phyloP scores from a whole-genome alignment of 2,888 invertebrate genomes.

The Serripes groenlandicus region DNA sequence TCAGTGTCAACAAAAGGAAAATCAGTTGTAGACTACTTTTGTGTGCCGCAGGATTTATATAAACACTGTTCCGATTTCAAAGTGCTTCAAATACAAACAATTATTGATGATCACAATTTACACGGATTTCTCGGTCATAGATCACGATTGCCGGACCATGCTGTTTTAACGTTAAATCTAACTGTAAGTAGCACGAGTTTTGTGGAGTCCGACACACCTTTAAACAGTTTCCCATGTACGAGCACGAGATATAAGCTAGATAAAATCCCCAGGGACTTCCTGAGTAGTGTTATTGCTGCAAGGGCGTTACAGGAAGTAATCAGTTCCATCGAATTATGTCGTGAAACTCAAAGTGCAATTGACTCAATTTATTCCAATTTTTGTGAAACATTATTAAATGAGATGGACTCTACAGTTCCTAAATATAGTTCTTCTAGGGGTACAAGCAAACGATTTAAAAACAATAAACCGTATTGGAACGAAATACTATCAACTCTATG shows the following conservation, averaged over 20 bases:
- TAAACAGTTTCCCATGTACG: neutral
- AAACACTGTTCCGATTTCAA: neutral
- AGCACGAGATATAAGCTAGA: neutral
- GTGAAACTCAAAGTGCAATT: neutral
- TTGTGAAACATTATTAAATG: conserved; percentile 16
- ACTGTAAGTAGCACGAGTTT: neutral
- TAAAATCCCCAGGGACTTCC: neutral
- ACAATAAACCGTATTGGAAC: conserved; percentile 40
- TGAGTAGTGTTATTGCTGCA: neutral
- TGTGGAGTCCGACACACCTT: neutral
- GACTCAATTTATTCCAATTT: conserved; percentile 7
- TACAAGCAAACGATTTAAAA: conserved; percentile 28
- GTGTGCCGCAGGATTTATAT: neutral
- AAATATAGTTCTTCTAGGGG: conserved; percentile 10
- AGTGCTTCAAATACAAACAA: neutral
- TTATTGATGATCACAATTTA: neutral
- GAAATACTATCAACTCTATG: conserved; percentile 29
- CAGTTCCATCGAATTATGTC: neutral
- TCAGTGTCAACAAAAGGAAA: neutral
- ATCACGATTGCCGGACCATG: conserved; percentile 11
- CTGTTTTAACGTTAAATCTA: neutral
- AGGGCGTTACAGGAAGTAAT: neutral
- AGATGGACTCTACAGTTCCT: conserved; percentile 38
- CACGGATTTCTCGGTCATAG: conserved; percentile 3
- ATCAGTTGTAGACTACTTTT: too few relatives aligned